These are phyloP conservation scores for Drosophila subquinaria DNA, from an alignment of 2,888 invertebrate species.

Conservation along the genomic window DNA sequence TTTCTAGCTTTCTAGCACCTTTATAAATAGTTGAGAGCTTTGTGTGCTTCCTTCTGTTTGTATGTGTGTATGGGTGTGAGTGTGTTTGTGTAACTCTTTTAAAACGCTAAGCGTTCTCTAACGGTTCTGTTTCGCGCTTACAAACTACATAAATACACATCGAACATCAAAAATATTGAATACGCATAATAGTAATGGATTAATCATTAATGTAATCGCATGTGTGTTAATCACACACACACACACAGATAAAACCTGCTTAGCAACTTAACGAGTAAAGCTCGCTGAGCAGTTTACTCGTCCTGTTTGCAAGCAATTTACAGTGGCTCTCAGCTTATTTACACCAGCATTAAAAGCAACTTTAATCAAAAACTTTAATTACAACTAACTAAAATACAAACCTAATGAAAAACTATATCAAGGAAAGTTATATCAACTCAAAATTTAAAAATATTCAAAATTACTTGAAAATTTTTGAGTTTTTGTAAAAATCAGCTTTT, in stretches of 20 bases:
- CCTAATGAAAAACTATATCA: too few species aligned
- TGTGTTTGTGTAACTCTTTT: slow-evolving; percentile 56
- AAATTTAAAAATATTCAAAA: too few species aligned
- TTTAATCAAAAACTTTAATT: too few species aligned
- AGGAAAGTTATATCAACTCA: too few species aligned
- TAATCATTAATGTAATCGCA: slow-evolving; percentile 37
- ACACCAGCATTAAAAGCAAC: too few species aligned
- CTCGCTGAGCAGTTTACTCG: slow-evolving; percentile 2
- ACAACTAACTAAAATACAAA: too few species aligned
- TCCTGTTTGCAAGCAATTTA: slow-evolving; percentile 1
- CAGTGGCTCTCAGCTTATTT: not conserved
- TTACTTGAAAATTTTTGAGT: too few species aligned
- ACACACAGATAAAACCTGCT: slow-evolving; percentile 30
- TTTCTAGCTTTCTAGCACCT: slow-evolving; percentile 4
- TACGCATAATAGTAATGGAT: slow-evolving; percentile 57
- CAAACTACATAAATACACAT: slow-evolving; percentile 80
- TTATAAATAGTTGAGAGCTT: slow-evolving; percentile 49
- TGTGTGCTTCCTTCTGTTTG: slow-evolving; percentile 37
- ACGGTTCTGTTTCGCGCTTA: slow-evolving; percentile 72
- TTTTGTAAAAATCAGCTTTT: too few species aligned
- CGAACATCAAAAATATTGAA: slow-evolving; percentile 78
- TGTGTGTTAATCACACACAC: slow-evolving; percentile 30
- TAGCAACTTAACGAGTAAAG: slow-evolving; percentile 14
- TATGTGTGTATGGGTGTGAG: slow-evolving; percentile 23
- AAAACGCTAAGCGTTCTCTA: slow-evolving; percentile 78